These are phyloP conservation scores for Linurgus olivaceus DNA, from an alignment of 2,797 vertebrate genomes.

Conservation along the genomic window DNA sequence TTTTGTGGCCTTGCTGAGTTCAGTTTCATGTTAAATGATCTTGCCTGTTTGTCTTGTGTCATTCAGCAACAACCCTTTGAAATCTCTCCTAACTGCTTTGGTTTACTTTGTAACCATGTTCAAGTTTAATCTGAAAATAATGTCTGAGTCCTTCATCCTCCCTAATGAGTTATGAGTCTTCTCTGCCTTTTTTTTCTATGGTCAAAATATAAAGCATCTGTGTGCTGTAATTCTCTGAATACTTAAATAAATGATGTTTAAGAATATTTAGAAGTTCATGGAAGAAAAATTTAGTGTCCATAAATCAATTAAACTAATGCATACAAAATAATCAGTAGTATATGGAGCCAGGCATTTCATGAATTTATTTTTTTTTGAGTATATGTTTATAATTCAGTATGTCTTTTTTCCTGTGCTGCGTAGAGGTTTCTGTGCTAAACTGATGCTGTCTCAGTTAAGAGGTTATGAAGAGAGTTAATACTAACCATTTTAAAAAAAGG, in stretches of 20 bases:
- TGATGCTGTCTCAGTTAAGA: neutral
- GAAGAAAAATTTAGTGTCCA: slow-evolving; percentile 16
- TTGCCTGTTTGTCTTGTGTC: slow-evolving; percentile 52
- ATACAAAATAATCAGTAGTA: neutral
- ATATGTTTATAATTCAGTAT: neutral
- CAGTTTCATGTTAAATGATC: slow-evolving; percentile 21
- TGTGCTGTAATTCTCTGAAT: slow-evolving; percentile 43
- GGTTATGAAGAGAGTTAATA: neutral
- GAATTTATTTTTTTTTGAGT: neutral
- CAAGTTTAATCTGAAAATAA: slow-evolving; percentile 46
- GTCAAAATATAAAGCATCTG: slow-evolving; percentile 45
- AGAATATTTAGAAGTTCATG: slow-evolving; percentile 50
- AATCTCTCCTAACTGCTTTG: slow-evolving; percentile 40
- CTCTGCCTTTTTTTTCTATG: slow-evolving; percentile 8
- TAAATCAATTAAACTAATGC: slow-evolving; percentile 66
- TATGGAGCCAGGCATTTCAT: neutral
- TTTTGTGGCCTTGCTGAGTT: neutral
- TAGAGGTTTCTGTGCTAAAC: neutral
- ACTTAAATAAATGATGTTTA: slow-evolving; percentile 23
- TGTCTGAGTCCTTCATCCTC: slow-evolving; percentile 12
- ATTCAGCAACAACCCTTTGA: slow-evolving; percentile 41
- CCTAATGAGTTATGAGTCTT: slow-evolving; percentile 10
- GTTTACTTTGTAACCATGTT: slow-evolving; percentile 26
- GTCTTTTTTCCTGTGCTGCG: neutral
- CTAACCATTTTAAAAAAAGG: neutral